Evolutionary conservation across 2,113 vertebrate species (phyloP).

Genomic region (Tretioscincus oriximinensis): DNA sequence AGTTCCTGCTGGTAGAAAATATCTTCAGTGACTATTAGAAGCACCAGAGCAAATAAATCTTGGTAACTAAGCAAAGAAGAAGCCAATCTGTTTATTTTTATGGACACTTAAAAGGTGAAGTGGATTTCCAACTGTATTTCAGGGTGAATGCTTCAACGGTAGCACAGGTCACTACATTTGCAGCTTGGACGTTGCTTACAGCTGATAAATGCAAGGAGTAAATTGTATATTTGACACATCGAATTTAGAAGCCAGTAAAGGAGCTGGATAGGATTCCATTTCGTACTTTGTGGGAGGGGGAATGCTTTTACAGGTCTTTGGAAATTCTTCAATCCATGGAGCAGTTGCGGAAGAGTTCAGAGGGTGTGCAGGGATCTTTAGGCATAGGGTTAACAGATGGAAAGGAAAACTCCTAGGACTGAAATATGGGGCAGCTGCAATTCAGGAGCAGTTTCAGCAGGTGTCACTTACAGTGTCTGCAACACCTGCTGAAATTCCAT

Average conservation of each 20-base stretch:
- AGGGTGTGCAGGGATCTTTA: not conserved
- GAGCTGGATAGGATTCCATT: not conserved
- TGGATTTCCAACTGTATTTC: constrained; percentile 34
- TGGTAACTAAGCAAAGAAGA: constrained; percentile 50
- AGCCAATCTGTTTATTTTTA: constrained; percentile 48
- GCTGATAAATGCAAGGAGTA: constrained; percentile 5
- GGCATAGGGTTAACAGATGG: not conserved
- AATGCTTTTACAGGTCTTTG: not conserved
- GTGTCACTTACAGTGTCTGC: too few relatives aligned
- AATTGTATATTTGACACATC: not conserved
- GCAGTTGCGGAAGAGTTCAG: not conserved
- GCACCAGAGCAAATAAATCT: constrained; percentile 58
- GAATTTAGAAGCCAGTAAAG: not conserved
- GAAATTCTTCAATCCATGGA: not conserved
- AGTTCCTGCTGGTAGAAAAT: constrained; percentile 53
- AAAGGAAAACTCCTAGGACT: too few relatives aligned
- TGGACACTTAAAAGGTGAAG: constrained; percentile 34
- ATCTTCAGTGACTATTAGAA: constrained; percentile 51
- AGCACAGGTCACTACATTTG: constrained; percentile 33
- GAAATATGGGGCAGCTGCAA: too few relatives aligned
- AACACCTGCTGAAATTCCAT: too few relatives aligned
- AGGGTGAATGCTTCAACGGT: constrained; percentile 30
- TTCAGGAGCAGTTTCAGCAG: too few relatives aligned
- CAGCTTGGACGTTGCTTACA: constrained; percentile 17
- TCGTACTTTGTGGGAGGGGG: not conserved